Evolutionary conservation across 2,888 invertebrate species (phyloP), one percentile per base, ranked within the genome.

Genomic region (Cryptocheilus praepositus): DNA sequence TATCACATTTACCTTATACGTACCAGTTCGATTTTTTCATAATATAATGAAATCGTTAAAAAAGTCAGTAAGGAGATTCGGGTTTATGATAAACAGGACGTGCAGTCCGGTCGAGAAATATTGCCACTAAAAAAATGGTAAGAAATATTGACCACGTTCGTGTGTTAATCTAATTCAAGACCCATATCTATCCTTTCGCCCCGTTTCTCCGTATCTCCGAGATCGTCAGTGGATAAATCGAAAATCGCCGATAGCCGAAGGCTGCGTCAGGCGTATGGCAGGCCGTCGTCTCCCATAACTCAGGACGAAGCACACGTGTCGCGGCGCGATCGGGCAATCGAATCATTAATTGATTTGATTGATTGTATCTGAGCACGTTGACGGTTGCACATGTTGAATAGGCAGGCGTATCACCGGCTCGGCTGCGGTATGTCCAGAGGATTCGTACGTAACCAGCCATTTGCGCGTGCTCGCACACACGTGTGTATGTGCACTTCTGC

Each of bases 281-380:
- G 25, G 52, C 18, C 52, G 28, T 64, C 49, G 54, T 19, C 55
- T 28, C 28, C 46, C 53, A 63, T 66, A 66, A 60, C 36, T 64
- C 59, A 73, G 56, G 63, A 61, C 54, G 64, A 70, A 68, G 59
- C 58, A 57, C 70, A 71, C 72, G 76, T 74, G 70, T 75, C 75
- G 73, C 70, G 61, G 45, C 58, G 67, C 70, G 80, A 84, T 81
- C 76, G 76, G 69, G 78, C 83, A 82, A 86, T 86, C 82, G 84
- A 85, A 85, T 84, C 80, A 87, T 86, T 81, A 84, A 88, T 87
- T 81, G 87, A 87, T 85, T 85, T 83, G 86, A 87, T 85, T 83
- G 87, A 88, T 87, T 74, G 85, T 83, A 85, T 86, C 84, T 80
- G 74, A 70, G 77, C 73, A 84, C 83, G 86, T 84, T 85, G 87